Evolutionary conservation across 2,888 invertebrate genomes (phyloP).

Genomic region (Polydrusus pterygomalis): DNA sequence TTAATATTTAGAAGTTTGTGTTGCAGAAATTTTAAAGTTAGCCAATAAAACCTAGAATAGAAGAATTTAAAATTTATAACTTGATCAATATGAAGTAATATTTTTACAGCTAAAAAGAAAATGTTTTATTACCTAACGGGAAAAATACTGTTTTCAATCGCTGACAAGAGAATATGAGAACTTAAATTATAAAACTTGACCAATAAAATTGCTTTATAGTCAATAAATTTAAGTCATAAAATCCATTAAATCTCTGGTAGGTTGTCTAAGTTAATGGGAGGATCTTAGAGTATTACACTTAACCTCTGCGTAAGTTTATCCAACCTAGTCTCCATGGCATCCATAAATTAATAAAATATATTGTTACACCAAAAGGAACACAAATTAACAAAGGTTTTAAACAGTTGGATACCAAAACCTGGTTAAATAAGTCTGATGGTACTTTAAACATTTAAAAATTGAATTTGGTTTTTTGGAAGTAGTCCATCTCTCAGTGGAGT

Average conservation of each 20-base stretch:
- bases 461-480: too few species aligned
- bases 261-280: conserved; percentile 32
- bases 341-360: neutral
- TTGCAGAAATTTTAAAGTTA: conserved; percentile 60
- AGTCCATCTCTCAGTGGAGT: too few species aligned
- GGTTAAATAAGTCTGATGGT: too few species aligned
- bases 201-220: conserved; percentile 72
- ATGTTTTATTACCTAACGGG: conserved; percentile 31
- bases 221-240: conserved; percentile 71
- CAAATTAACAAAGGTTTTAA: too few species aligned
- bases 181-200: conserved; percentile 72
- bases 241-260: conserved; percentile 60
- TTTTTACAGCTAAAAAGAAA: conserved; percentile 57
- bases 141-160: conserved; percentile 37
- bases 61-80: conserved; percentile 68
- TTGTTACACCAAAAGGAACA: too few species aligned
- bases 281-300: conserved; percentile 16
- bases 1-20: conserved; percentile 59
- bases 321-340: neutral
- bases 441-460: too few species aligned
- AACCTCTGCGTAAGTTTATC: neutral
- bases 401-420: too few species aligned
- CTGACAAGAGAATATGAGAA: conserved; percentile 59
- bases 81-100: conserved; percentile 67
- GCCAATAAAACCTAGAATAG: conserved; percentile 63